A percentile compares a stretch with the other conserved stretches of the same genome.
Evolutionary conservation across 2,113 vertebrate species (phyloP).

Genomic region (Amphiprion percula): DNA sequence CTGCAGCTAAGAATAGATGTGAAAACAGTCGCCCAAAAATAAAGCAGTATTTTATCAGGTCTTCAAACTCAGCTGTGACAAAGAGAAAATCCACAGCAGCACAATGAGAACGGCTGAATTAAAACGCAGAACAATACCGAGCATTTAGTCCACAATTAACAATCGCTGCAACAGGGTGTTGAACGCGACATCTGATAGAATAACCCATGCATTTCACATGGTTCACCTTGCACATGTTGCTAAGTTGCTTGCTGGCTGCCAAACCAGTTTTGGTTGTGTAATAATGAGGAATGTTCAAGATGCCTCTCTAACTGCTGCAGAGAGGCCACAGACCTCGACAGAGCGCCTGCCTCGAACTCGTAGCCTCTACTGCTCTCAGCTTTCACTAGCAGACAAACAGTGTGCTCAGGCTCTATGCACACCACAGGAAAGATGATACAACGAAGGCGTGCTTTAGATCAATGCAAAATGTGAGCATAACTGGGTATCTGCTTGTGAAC

Average conservation of each 20-base stretch:
- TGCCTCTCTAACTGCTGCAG: conserved; percentile 36
- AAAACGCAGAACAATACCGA: conserved; percentile 7
- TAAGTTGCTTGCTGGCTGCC: conserved; percentile 46
- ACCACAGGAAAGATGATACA: conserved; percentile 62
- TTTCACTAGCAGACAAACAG: conserved; percentile 42
- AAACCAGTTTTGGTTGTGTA: conserved; percentile 78
- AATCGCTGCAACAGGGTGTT: not conserved
- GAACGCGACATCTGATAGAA: conserved; percentile 1
- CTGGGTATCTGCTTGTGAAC: conserved; percentile 14
- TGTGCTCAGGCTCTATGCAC: conserved; percentile 19
- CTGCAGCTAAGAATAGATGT: conserved; percentile 49
- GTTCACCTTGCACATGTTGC: conserved; percentile 61
- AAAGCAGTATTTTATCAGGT: not conserved
- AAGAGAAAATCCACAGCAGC: not conserved
- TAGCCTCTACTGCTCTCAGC: conserved; percentile 34
- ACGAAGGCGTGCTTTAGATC: conserved; percentile 8
- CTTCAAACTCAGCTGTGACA: not conserved
- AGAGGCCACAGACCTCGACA: conserved; percentile 29
- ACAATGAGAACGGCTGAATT: not conserved
- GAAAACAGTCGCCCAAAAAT: conserved; percentile 14
- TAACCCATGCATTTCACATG: conserved; percentile 62
- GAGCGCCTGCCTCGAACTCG: not conserved
- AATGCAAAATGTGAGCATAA: conserved; percentile 30
- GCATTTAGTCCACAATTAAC: conserved; percentile 16
- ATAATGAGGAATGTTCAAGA: conserved; percentile 53